Conservation (phyloP, 1,140 invertebrate species). For the Vanessa atalanta region DNA sequence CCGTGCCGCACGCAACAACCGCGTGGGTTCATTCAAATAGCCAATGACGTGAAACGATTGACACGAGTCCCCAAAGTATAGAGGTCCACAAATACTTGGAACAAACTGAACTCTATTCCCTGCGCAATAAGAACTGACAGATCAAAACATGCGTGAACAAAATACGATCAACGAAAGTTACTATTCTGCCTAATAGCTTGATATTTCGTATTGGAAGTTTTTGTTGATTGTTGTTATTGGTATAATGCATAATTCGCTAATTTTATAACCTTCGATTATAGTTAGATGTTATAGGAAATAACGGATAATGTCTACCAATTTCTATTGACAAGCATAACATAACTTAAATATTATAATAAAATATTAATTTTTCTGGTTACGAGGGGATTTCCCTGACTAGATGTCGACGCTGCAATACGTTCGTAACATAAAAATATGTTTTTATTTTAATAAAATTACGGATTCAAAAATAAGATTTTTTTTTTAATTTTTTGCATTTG, state of each 20-base stretch:
- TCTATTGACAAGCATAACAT: not conserved
- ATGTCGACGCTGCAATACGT: too few relatives aligned
- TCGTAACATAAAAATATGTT: too few relatives aligned
- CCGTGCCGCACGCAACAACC: slow-evolving; percentile 65
- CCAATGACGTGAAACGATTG: slow-evolving; percentile 64
- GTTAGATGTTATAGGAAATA: not conserved
- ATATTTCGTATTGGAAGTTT: slow-evolving; percentile 26
- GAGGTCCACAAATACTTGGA: not conserved
- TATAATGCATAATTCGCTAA: slow-evolving; percentile 17
- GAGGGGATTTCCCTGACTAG: too few relatives aligned
- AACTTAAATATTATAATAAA: too few relatives aligned
- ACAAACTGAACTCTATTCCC: not conserved
- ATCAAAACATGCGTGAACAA: slow-evolving; percentile 26
- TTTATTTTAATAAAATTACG: too few relatives aligned
- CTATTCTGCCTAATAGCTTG: slow-evolving; percentile 26
- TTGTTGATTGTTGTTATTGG: slow-evolving; percentile 26
- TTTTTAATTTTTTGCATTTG: too few relatives aligned
- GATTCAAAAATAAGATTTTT: too few relatives aligned
- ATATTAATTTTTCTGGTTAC: too few relatives aligned
- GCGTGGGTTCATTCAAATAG: slow-evolving; percentile 70
- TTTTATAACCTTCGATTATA: not conserved
- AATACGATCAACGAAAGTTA: slow-evolving; percentile 45
- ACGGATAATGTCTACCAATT: not conserved
- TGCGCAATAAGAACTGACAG: not conserved
- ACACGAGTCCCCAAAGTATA: slow-evolving; percentile 42